phyloP scores from a whole-genome alignment of 2,888 invertebrate species.

The Automeris io region DNA sequence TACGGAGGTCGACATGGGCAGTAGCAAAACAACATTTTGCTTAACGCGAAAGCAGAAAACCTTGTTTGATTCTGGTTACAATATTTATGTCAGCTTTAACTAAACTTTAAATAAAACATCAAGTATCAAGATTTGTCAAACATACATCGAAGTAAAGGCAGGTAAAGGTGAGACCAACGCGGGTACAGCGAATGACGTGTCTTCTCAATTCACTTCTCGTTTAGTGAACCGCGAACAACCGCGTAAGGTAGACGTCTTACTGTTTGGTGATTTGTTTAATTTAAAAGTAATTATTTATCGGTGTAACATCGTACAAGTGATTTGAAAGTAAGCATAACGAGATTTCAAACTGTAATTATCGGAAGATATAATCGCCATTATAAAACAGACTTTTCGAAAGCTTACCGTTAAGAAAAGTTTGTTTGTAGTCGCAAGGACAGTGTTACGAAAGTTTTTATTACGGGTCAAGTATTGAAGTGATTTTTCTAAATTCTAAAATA shows the following conservation, averaged over 20 bases:
- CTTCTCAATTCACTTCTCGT: constrained; percentile 56
- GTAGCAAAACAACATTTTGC: no score
- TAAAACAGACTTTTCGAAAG: constrained; percentile 22
- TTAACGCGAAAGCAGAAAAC: no score
- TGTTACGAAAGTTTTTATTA: constrained; percentile 47
- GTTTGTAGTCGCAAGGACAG: constrained; percentile 45
- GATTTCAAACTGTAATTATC: background rate
- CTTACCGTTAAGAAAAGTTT: constrained; percentile 34
- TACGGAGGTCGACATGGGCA: no score
- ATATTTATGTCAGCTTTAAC: no score
- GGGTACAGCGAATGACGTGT: constrained; percentile 70
- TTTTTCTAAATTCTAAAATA: constrained; percentile 28
- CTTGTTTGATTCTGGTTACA: no score
- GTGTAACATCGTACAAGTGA: constrained; percentile 41
- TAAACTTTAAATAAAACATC: background rate
- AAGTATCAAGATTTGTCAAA: constrained; percentile 39
- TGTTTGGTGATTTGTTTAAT: constrained; percentile 18
- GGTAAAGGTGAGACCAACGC: constrained; percentile 70
- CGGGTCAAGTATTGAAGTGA: constrained; percentile 29
- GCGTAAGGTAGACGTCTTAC: constrained; percentile 32
- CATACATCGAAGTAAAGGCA: constrained; percentile 32
- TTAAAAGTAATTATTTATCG: constrained; percentile 32
- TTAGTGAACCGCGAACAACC: constrained; percentile 61
- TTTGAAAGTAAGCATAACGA: constrained; percentile 8
- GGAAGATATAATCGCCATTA: background rate